Evolutionary conservation across 2,888 invertebrate species (phyloP), one percentile per base, ranked within the genome.

Genomic region (Tribolium freemani): DNA sequence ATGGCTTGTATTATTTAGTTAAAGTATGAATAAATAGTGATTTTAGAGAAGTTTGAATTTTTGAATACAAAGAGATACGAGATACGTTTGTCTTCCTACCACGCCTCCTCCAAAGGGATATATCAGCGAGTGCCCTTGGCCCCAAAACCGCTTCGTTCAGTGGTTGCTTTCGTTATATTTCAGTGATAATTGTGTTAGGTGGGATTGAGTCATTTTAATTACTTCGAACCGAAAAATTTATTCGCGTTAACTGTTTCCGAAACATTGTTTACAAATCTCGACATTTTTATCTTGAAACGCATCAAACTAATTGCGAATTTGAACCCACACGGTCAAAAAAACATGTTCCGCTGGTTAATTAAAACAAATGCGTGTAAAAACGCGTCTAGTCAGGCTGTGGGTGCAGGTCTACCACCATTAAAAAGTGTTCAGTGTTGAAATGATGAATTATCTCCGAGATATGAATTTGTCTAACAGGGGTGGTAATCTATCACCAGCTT

Each of bases 51-150:
- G 26, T 26, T 26, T 26, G 26, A 26, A 5, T 38, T 38, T 38
- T 38, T 38, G 9, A 31, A 31, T 38, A 26, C 26, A 38, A 31
- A 31, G 31, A 31, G 31, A 31, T 31, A 31, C 26, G 26, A 26
- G 26, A 26, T 26, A 26, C 48, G 48, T 48, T 48, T 48, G 48
- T 48, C 48, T 48, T 48, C 26, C 26, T 48, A 48, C 48, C 48
- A 48, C 48, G 48, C 48, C 48, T 11, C 48, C 13, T 13, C 11
- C 48, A 48, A 48, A 48, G 11, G 13, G 11, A 48, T 16, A 16
- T 13, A 13, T 16, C 48, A 10, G 1, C 48, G 26, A 48, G n/a
- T 10, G 48, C 48, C 48, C 48, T 48, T 48, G 48, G 48, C 48
- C 48, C 6, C 48, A 48, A 48, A 48, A 48, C 11, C 5, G 6